Conservation (phyloP, 1,140 invertebrate genomes). For the Holcopasites calliopsidis region DNA sequence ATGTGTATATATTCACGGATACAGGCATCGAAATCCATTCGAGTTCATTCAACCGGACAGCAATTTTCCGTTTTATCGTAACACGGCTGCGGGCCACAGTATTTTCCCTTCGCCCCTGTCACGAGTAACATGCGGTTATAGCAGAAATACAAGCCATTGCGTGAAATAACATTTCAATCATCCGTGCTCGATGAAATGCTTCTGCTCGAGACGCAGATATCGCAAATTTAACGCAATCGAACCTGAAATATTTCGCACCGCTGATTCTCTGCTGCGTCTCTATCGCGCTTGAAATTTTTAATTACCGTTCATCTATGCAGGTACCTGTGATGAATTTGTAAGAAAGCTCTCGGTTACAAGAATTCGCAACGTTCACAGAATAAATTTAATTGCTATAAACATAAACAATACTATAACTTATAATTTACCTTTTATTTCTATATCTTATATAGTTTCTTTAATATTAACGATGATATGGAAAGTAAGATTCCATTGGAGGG, state of each 20-base stretch:
- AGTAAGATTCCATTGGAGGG: too few relatives aligned
- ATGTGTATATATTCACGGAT: neutral
- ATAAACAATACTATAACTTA: too few relatives aligned
- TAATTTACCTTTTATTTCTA: too few relatives aligned
- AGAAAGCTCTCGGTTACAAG: too few relatives aligned
- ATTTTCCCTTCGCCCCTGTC: neutral
- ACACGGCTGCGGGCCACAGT: neutral
- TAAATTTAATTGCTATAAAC: too few relatives aligned
- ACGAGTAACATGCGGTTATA: constrained; percentile 27
- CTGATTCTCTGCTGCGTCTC: neutral
- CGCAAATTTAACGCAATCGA: constrained; percentile 13
- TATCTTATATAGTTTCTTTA: too few relatives aligned
- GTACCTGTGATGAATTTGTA: too few relatives aligned
- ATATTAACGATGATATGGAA: too few relatives aligned
- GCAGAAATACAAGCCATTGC: constrained; percentile 25
- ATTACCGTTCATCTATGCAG: neutral
- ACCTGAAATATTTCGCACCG: neutral
- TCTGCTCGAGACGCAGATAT: neutral
- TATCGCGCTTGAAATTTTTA: neutral
- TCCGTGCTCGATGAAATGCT: neutral
- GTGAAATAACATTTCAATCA: constrained; percentile 38
- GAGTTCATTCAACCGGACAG: constrained; percentile 30
- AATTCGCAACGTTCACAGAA: too few relatives aligned
- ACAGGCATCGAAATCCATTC: neutral
- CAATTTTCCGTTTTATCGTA: constrained; percentile 28